A percentile compares a stretch with the other conserved stretches of the same genome.
Conservation (phyloP, 2,113 vertebrate genomes). For the Campylomormyrus tamandua region DNA sequence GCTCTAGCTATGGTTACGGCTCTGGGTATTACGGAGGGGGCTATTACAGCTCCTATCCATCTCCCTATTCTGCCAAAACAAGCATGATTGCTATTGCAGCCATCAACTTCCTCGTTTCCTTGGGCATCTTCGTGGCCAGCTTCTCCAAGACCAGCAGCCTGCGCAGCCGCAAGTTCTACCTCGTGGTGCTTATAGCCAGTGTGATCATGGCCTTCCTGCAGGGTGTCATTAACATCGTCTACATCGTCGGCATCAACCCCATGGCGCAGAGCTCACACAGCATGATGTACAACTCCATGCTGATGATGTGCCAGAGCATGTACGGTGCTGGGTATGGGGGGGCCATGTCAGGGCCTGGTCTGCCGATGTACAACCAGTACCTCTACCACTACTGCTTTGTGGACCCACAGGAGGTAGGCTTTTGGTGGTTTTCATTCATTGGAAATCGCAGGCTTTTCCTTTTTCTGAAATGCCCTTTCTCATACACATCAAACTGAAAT, state of each 20-base stretch:
- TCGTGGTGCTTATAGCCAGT: conserved; percentile 60
- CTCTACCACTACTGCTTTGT: conserved; percentile 88
- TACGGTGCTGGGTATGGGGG: conserved; percentile 53
- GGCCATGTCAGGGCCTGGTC: conserved; percentile 52
- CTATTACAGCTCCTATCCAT: conserved; percentile 58
- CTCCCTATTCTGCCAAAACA: conserved; percentile 68
- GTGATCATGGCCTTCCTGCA: conserved; percentile 67
- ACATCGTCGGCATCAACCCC: conserved; percentile 77
- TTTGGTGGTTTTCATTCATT: not conserved
- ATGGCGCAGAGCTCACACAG: conserved; percentile 70
- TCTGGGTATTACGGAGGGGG: conserved; percentile 59
- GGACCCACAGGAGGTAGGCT: conserved; percentile 79
- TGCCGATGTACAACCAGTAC: conserved; percentile 73
- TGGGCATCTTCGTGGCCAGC: conserved; percentile 66
- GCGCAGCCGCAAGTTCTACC: conserved; percentile 67
- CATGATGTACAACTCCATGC: conserved; percentile 68
- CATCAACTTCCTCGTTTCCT: conserved; percentile 64
- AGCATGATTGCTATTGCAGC: conserved; percentile 76
- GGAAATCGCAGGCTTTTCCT: not conserved
- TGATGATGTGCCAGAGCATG: conserved; percentile 68
- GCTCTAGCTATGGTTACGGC: conserved; percentile 18
- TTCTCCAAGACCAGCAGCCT: conserved; percentile 58
- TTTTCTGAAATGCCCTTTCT: not conserved
- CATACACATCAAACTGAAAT: not conserved
- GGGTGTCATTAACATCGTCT: conserved; percentile 76